A percentile compares a stretch with the other conserved stretches of the same genome.
phyloP scores from a whole-genome alignment of 2,888 invertebrate species.

The Drosophila mimetica region DNA sequence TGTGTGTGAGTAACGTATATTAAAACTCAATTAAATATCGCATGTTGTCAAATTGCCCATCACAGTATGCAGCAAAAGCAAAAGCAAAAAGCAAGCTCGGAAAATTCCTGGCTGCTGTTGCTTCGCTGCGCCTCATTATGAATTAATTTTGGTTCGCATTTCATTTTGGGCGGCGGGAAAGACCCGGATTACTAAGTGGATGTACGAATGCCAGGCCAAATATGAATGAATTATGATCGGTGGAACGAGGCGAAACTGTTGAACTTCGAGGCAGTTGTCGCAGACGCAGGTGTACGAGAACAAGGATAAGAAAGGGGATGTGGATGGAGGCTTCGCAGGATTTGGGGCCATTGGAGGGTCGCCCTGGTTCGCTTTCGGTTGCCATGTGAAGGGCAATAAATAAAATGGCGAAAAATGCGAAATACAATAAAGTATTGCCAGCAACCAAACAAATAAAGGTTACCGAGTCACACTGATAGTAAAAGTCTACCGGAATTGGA shows the following conservation, averaged over 20 bases:
- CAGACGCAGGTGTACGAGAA: background rate
- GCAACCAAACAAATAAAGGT: slow-evolving; percentile 50
- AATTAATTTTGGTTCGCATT: slow-evolving; percentile 67
- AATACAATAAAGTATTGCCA: slow-evolving; percentile 75
- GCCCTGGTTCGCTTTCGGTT: slow-evolving; percentile 45
- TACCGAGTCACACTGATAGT: background rate
- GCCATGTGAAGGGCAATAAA: slow-evolving; percentile 76
- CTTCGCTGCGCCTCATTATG: slow-evolving; percentile 55
- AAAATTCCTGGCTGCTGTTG: slow-evolving; percentile 25
- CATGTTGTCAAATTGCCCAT: slow-evolving; percentile 64
- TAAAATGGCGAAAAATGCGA: slow-evolving; percentile 75
- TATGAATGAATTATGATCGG: slow-evolving; percentile 78
- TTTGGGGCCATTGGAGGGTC: background rate
- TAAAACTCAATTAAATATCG: slow-evolving; percentile 75
- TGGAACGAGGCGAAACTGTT: slow-evolving; percentile 56
- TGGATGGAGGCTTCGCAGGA: slow-evolving; percentile 6
- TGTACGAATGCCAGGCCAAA: slow-evolving; percentile 49
- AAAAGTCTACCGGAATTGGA: background rate
- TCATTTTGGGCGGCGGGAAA: slow-evolving; percentile 24
- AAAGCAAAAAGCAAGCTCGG: slow-evolving; percentile 10
- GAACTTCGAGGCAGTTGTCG: slow-evolving; percentile 40
- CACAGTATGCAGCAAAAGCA: slow-evolving; percentile 41
- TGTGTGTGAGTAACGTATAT: slow-evolving; percentile 36
- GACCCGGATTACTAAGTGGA: slow-evolving; percentile 60
- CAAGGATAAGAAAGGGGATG: background rate